Evolutionary conservation across 2,888 invertebrate species (phyloP).

Genomic region (Leucozona laternaria): DNA sequence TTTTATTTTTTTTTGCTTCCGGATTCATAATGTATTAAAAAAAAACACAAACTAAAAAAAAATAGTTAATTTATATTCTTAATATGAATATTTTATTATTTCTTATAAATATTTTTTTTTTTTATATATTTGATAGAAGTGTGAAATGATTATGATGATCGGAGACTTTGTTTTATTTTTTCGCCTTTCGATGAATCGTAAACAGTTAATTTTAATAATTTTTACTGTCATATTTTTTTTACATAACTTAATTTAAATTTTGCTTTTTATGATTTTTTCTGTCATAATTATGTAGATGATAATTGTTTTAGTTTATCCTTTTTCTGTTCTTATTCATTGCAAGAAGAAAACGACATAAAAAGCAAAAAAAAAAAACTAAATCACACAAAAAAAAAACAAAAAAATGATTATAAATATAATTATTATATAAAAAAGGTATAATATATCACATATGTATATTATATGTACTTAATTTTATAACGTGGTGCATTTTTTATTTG

Average conservation of each 20-base stretch:
- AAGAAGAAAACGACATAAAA: constrained; percentile 48
- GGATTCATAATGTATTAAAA: constrained; percentile 50
- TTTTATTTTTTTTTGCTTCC: constrained; percentile 45
- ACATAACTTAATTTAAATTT: constrained; percentile 66
- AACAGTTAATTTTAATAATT: constrained; percentile 66
- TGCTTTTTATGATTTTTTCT: constrained; percentile 51
- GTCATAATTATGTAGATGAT: constrained; percentile 59
- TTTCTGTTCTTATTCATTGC: constrained; percentile 58
- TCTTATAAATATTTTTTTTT: constrained; percentile 54
- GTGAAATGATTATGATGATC: constrained; percentile 58
- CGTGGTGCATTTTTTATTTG: constrained; percentile 75
- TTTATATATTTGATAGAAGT: constrained; percentile 9
- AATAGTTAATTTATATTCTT: constrained; percentile 70
- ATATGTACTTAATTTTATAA: constrained; percentile 76
- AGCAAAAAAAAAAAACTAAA: constrained; percentile 61
- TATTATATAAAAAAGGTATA: constrained; percentile 72
- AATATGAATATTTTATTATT: constrained; percentile 66
- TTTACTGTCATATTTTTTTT: constrained; percentile 62
- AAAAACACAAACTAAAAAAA: constrained; percentile 26
- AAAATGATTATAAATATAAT: constrained; percentile 73
- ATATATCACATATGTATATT: constrained; percentile 76
- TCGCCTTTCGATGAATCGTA: constrained; percentile 57
- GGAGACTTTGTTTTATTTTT: constrained; percentile 65
- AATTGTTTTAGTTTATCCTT: constrained; percentile 60
- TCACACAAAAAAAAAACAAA: constrained; percentile 48